A percentile compares a stretch with the other conserved stretches of the same genome.
Conservation (phyloP, 2,113 vertebrate species). For the Pithys albifrons region DNA sequence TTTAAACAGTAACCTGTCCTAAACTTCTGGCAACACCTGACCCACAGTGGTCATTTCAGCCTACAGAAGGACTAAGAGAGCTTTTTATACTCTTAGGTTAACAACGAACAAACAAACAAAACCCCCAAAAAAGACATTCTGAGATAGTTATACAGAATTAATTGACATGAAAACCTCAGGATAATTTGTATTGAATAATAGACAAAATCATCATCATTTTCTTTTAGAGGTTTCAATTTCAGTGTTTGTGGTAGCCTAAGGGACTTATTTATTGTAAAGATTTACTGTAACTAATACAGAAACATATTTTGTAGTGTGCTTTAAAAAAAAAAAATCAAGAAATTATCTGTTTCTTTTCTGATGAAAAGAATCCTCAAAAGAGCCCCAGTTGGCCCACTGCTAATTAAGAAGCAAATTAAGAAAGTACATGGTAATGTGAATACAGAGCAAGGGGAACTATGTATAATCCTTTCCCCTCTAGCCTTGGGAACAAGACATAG, state of each 20-base stretch:
- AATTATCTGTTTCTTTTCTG: not conserved
- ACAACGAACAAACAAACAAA: not conserved
- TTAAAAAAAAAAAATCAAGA: not conserved
- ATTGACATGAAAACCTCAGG: not conserved
- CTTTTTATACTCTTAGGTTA: not conserved
- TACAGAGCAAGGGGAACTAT: not conserved
- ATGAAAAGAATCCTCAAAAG: not conserved
- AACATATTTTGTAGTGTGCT: not conserved
- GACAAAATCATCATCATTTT: not conserved
- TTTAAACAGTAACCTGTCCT: not conserved
- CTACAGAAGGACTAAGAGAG: not conserved
- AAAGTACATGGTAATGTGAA: not conserved
- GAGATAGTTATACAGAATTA: not conserved
- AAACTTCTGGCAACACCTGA: not conserved
- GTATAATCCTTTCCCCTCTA: not conserved
- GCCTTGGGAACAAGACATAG: not conserved
- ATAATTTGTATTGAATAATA: not conserved
- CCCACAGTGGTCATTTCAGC: not conserved
- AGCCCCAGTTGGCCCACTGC: rapidly evolving
- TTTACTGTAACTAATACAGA: not conserved
- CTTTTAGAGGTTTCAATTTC: not conserved
- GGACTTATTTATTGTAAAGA: rapidly evolving
- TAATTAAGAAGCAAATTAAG: not conserved
- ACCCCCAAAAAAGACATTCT: not conserved
- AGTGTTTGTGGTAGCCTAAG: not conserved